These are phyloP conservation scores for Philaenus spumarius DNA, from an alignment of 1,140 invertebrate genomes.

Conservation along the genomic window DNA sequence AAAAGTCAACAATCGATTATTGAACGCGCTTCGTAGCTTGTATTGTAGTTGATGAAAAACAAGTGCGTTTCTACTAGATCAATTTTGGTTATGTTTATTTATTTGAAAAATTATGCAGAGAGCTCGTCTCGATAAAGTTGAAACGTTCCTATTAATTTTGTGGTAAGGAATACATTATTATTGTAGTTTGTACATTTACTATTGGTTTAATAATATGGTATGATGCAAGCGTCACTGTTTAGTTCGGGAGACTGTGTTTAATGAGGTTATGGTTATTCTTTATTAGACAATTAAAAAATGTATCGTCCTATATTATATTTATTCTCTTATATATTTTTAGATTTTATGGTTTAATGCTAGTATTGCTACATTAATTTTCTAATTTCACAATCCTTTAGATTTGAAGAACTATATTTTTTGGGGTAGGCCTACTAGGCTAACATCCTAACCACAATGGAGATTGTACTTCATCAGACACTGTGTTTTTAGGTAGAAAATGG, in stretches of 20 bases:
- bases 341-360: not conserved
- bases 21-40: not conserved
- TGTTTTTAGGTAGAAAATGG: not conserved
- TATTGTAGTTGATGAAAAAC: constrained; percentile 14
- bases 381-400: not conserved
- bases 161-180: not conserved
- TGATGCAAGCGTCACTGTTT: constrained; percentile 14
- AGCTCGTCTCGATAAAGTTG: not conserved
- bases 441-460: constrained; percentile 7
- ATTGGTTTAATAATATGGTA: not conserved
- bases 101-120: constrained; percentile 2
- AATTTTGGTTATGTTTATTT: constrained; percentile 18
- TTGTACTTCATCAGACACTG: not conserved
- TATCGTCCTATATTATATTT: not conserved
- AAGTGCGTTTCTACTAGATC: constrained; percentile 10
- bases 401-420: too few relatives aligned
- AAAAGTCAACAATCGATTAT: constrained; percentile 17
- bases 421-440: not conserved
- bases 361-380: not conserved
- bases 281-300: not conserved
- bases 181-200: not conserved
- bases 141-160: not conserved
- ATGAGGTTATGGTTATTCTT: constrained; percentile 9
- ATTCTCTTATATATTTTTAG: not conserved
- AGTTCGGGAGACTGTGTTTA: constrained; percentile 2